A percentile compares a stretch with the other conserved stretches of the same genome.
phyloP scores from a whole-genome alignment of 2,113 vertebrate species.

The Microtus ochrogaster region DNA sequence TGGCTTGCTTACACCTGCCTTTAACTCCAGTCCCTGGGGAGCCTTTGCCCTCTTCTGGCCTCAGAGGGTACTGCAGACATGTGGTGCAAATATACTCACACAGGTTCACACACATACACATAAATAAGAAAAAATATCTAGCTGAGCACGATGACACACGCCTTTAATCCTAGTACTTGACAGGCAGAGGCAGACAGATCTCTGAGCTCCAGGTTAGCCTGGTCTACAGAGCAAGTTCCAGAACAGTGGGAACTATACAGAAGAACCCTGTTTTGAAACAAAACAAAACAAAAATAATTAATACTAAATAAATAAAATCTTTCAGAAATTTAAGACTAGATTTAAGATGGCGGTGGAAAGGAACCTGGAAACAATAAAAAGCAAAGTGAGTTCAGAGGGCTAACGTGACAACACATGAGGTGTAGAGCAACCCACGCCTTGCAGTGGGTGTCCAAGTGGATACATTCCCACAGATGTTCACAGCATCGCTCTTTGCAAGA shows the following conservation, averaged over 20 bases:
- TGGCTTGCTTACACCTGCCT: neutral
- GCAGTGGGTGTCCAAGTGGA: neutral
- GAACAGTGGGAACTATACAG: neutral
- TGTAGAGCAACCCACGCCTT: too few species aligned
- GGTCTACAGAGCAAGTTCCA: neutral
- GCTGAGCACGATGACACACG: neutral
- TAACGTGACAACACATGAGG: neutral
- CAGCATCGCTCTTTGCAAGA: neutral
- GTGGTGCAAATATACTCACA: neutral
- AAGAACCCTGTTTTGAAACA: neutral
- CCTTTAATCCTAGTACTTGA: neutral
- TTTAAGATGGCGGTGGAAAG: neutral
- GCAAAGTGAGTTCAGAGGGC: neutral
- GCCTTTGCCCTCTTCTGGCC: neutral
- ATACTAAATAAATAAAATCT: neutral
- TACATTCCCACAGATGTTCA: neutral
- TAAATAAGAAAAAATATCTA: neutral
- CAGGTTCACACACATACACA: neutral
- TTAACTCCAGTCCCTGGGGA: neutral
- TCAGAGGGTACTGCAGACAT: neutral
- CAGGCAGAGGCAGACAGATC: neutral
- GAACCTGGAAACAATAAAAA: neutral
- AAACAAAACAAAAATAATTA: neutral
- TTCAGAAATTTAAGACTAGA: neutral
- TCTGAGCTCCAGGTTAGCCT: neutral